Evolutionary conservation across 92 coral and sea anemone genomes (phyloP), one percentile per base, ranked within the genome.

Genomic region (Nematostella vectensis): DNA sequence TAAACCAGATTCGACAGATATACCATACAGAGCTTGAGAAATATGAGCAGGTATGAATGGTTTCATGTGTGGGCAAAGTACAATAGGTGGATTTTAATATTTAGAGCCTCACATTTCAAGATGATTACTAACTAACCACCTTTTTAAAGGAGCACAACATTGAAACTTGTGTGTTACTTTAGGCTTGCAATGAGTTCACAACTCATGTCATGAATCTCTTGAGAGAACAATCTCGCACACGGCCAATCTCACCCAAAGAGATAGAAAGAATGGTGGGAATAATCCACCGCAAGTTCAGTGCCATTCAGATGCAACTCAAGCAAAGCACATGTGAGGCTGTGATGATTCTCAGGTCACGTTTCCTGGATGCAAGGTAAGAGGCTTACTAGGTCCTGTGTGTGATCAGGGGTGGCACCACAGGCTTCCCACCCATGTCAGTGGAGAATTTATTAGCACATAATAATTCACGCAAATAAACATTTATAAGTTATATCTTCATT

Each of bases 271-370:
- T 93, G 99, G 99, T 93, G 54, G 83, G 83, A 13, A 93, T 93
- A 31, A 93, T 93, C 58, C 99, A 93, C 48, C 89, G 99, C 39
- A 93, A 93, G 66, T 93, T 93, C 68, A 93, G 99, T 79, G 99
- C 99, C 31, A 93, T 93, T 33, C 99, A 93, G 72, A 93, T 93
- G 99, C 99, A 93, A 53, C 83, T 93, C 24, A 93, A 93, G 47
- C 99, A 93, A 70, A 93, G 99, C 44, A 93, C 99, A 16, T 93
- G 99, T 75, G 99, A 93, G 48, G 99, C 99, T 45, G 99, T 93
- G 12, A 93, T 93, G 99, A 93, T 93, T 27, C 69, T 93, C 61
- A 81, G 99, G 44, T 93, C 99, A 63, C 53, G 99, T 20, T 93
- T 93, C 57, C 68, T 93, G 29, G 99, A 93, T 86, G 99, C 99